Base-by-base conservation (phyloP, 2,113 vertebrate species). In the Gallinago paraguaiae region DNA sequence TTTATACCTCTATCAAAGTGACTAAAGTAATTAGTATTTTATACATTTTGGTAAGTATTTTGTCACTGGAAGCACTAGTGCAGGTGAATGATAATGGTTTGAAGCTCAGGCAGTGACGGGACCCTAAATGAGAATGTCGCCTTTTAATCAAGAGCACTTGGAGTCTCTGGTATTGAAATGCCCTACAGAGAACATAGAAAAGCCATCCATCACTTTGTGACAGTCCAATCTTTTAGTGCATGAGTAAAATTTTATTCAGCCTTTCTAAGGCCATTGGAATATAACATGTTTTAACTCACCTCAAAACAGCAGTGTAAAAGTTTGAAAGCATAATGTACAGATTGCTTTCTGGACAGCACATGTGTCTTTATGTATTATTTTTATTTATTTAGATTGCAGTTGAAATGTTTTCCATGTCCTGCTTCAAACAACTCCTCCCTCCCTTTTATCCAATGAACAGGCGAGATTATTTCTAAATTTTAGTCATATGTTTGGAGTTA, bases 131-230 rank as follows among this genome's bases (percentile, higher is more conserved):
- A 96, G 89, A 94, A 76, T 87, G 84, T 94, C 22, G 2, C 61
- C 86, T 92, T 97, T 97, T 97, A 97, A 97, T 96, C 96, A 97
- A 96, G 95, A 94, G 61, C 85, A 65, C 84, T 94, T 90, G 82
- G 79, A 96, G 93, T 87, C 81, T 71, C 46, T 93, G 92, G 76
- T 94, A 79, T 96, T 96, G 94, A 95, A 96, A 94, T 93, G 95
- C 96, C 86, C 96, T 96, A 93, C 80, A 96, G 93, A 94, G 93
- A 95, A 74, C 87, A 70, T 16, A 76, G 93, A 60, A 88, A 96
- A 96, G 90, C 86, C 69, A 96, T 97, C 95, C 89, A 96, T 97
- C 97, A 94, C 95, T 72, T 91, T 65, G 85, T 97, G 95, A 95
- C 96, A 96, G 92, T 83, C 91, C 93, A 97, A 57, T 95, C 94